These are phyloP conservation scores for Saccopteryx bilineata DNA, from an alignment of 2,113 vertebrate genomes.

Conservation along the genomic window DNA sequence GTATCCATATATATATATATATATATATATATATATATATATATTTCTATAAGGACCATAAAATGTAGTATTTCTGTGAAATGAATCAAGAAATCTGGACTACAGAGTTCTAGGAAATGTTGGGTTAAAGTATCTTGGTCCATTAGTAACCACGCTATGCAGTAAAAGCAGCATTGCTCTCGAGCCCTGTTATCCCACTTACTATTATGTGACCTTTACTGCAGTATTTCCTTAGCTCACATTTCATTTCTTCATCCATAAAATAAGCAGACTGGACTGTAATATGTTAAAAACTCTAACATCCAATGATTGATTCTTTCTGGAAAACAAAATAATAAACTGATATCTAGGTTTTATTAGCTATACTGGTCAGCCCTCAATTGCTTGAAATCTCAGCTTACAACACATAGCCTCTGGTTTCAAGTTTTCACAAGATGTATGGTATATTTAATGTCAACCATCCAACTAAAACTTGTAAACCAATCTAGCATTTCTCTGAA, in stretches of 20 bases:
- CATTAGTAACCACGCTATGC: rapidly evolving
- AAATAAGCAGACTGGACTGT: not conserved
- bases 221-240: not conserved
- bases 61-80: not conserved
- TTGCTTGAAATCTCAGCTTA: conserved; percentile 53
- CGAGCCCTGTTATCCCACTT: rapidly evolving
- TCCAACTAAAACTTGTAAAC: conserved; percentile 62
- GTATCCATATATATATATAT: not conserved
- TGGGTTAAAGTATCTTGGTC: not conserved
- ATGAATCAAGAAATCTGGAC: not conserved
- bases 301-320: not conserved
- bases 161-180: not conserved
- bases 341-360: not conserved
- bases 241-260: not conserved
- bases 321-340: conserved; percentile 42
- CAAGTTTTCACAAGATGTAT: conserved; percentile 55
- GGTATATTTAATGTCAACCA: conserved; percentile 63
- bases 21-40: not conserved
- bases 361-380: not conserved
- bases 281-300: not conserved
- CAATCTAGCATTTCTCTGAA: conserved; percentile 68
- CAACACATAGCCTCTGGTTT: conserved; percentile 46
- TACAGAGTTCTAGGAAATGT: not conserved
- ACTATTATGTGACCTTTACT: rapidly evolving
- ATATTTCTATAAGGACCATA: not conserved